These are phyloP conservation scores for Brachyistius frenatus DNA, from an alignment of 2,113 vertebrate genomes.

Conservation along the genomic window DNA sequence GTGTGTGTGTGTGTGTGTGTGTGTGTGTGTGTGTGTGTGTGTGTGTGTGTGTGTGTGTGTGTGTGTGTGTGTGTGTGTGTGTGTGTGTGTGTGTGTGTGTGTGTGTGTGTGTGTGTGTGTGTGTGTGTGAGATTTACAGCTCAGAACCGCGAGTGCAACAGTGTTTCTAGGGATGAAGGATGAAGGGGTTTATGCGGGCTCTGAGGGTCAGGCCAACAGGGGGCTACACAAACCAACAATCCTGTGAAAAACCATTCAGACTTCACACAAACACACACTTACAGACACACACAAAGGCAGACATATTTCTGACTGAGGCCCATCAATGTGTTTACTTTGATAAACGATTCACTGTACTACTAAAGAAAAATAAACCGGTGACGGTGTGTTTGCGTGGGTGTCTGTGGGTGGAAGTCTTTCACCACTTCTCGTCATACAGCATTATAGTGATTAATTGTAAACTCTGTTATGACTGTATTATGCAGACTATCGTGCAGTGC, in stretches of 20 bases:
- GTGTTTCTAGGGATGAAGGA: slow-evolving; percentile 83
- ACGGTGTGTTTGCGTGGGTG: not conserved
- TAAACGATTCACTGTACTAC: slow-evolving; percentile 5
- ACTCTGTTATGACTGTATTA: not conserved
- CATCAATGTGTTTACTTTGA: slow-evolving; percentile 49
- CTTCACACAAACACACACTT: not conserved
- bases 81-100: slow-evolving; percentile 59
- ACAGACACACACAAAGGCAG: slow-evolving; percentile 1
- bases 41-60: slow-evolving; percentile 58
- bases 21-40: slow-evolving; percentile 62
- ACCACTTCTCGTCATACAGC: not conserved
- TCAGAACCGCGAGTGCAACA: slow-evolving; percentile 77
- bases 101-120: slow-evolving; percentile 62
- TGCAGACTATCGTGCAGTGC: not conserved
- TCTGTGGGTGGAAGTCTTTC: not conserved
- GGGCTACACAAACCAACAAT: slow-evolving; percentile 44
- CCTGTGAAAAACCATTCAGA: slow-evolving; percentile 3
- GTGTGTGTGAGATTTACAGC: slow-evolving; percentile 82
- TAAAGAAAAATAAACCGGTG: not conserved
- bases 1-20: slow-evolving; percentile 59
- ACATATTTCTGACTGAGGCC: slow-evolving; percentile 20
- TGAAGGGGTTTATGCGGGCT: slow-evolving; percentile 80
- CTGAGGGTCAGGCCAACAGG: slow-evolving; percentile 84
- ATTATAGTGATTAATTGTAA: not conserved
- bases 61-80: slow-evolving; percentile 63